Base-by-base conservation (phyloP, 2,888 invertebrate genomes). In the Aphodius granarius region DNA sequence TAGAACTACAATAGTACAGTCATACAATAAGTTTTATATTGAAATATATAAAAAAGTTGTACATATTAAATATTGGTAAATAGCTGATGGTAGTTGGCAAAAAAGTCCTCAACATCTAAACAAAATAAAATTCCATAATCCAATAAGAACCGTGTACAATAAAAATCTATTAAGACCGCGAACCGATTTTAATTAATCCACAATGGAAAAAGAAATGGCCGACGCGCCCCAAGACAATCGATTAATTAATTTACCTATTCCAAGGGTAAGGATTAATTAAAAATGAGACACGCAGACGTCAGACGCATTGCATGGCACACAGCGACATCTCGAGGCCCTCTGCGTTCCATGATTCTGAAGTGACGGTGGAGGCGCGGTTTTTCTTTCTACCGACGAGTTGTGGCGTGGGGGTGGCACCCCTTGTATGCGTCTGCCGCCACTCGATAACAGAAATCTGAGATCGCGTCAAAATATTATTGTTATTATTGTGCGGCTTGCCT, bases 141-240 rank as follows among this genome's bases (percentile, higher is more conserved):
- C 66, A 65, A 65, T 17, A 19, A 65, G 66, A 13, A 1, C 1
- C 6, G 15, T 15, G 66, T 13, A 65, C 66, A 21, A 19, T 18
- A 5, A 15, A 2, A 68, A 68, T 20, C 18, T 19, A 68, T 21
- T 19, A 17, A 19, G 21, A 68, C 21, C 21, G 17, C 9, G 65
- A 6, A 65, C 22, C 20, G 68, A 20, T 68, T 68, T 68, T 68
- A 68, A 68, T 68, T 68, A 68, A 68, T 21, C 13, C n/a, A 68
- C 65, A 65, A 65, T 18, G 19, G 65, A 18, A 65, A 18, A 6
- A 16, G 19, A 65, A 65, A 65, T 65, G 65, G 17, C 19, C 16
- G 65, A 43, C 43, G 43, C 43, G 43, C 13, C 43, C 19, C 65
- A 65, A 18, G 19, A 65, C 19, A 65, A 65, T 65, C 19, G 19